Percentiles rank a stretch among this genome's conserved stretches.
These are phyloP conservation scores for Myocastor coypus DNA, from an alignment of 2,113 vertebrate species.

Conservation along the genomic window DNA sequence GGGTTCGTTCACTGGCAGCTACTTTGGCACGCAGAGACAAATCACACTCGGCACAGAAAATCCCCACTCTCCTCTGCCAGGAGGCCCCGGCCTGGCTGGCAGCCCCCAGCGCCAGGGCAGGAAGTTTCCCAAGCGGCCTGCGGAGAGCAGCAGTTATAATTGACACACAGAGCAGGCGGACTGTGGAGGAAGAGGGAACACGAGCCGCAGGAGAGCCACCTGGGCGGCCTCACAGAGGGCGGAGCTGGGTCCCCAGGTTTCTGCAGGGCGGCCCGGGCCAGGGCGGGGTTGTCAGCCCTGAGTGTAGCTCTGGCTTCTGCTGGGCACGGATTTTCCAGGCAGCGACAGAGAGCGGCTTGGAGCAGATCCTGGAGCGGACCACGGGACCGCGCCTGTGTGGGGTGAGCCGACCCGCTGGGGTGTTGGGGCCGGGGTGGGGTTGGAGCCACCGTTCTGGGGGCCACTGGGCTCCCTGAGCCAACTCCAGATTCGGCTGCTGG, in stretches of 20 bases:
- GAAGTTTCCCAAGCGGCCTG: not conserved
- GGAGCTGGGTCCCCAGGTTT: no score
- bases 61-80: not conserved
- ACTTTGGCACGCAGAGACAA: not conserved
- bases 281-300: not conserved
- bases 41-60: not conserved
- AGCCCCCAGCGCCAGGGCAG: not conserved
- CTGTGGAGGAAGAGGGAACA: not conserved
- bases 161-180: rapidly evolving
- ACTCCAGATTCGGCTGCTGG: not conserved
- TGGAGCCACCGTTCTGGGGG: not conserved
- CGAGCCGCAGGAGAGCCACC: no score
- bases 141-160: not conserved
- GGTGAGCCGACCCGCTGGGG: not conserved
- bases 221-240: no score
- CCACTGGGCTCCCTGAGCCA: not conserved
- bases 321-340: not conserved
- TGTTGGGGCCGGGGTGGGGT: not conserved
- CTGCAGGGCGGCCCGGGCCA: not conserved
- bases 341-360: not conserved
- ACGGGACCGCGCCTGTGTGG: rapidly evolving
- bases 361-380: not conserved
- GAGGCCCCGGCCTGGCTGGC: not conserved
- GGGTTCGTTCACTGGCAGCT: no score
- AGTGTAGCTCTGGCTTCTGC: not conserved